Percentiles rank a stretch among this genome's conserved stretches.
Evolutionary conservation across 2,888 invertebrate species (phyloP).

Genomic region (Coecobrya sp.): DNA sequence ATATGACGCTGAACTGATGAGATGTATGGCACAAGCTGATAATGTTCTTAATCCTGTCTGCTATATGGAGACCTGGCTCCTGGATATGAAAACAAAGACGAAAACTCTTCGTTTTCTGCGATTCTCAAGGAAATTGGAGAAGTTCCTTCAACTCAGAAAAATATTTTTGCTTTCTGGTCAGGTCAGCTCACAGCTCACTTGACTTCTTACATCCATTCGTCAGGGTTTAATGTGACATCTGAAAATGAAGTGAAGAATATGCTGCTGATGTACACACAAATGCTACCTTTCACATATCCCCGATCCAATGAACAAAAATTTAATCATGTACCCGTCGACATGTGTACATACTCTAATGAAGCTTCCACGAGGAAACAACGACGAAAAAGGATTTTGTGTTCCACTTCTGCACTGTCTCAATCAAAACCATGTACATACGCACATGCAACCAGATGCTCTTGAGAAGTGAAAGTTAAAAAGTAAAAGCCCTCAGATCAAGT

Average conservation of each 20-base stretch:
- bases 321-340: slow-evolving; percentile 6
- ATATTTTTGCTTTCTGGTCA: slow-evolving; percentile 36
- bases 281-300: neutral
- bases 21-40: neutral
- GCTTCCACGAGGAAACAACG: slow-evolving; percentile 1
- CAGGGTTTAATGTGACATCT: slow-evolving; percentile 9
- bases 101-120: neutral
- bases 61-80: neutral
- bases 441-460: slow-evolving; percentile 51
- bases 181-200: slow-evolving; percentile 49
- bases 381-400: slow-evolving; percentile 24
- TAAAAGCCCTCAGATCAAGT: neutral
- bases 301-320: neutral
- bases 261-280: neutral
- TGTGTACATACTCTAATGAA: slow-evolving; percentile 41
- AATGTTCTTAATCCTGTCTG: slow-evolving; percentile 2
- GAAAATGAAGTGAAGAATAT: slow-evolving; percentile 37
- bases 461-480: slow-evolving; percentile 30
- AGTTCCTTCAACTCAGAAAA: neutral
- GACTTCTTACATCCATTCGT: neutral
- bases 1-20: neutral
- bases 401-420: slow-evolving; percentile 7
- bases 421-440: neutral
- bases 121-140: slow-evolving; percentile 37
- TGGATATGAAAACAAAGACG: neutral